phyloP scores from a whole-genome alignment of 2,888 invertebrate species.

The Glyphotaelius pellucidus region DNA sequence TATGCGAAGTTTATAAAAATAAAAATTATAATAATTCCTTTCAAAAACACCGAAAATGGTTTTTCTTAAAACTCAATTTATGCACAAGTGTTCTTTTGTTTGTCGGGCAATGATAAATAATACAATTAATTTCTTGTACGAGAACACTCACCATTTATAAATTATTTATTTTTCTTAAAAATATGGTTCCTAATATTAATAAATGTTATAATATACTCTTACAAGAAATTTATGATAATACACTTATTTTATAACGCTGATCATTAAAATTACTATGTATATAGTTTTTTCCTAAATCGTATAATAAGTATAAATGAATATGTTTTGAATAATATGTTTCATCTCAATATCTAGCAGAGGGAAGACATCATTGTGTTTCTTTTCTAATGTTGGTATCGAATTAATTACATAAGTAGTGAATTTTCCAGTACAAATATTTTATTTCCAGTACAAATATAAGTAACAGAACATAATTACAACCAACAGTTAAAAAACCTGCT shows the following conservation, averaged over 20 bases:
- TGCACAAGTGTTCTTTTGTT: background rate
- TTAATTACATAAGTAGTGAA: background rate
- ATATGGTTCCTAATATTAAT: background rate
- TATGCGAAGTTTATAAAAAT: background rate
- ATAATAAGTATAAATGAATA: slow-evolving; percentile 7
- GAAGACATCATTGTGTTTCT: slow-evolving; percentile 22
- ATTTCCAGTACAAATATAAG: background rate
- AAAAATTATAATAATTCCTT: background rate
- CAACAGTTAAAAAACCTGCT: no score
- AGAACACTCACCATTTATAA: slow-evolving; percentile 1
- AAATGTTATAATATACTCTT: background rate
- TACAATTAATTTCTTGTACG: background rate
- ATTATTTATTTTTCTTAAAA: background rate
- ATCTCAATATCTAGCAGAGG: background rate
- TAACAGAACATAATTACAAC: no score
- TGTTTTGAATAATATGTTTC: slow-evolving; percentile 19
- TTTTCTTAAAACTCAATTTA: no score
- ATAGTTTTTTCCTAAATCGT: slow-evolving; percentile 1
- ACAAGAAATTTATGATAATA: background rate
- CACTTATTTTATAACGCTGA: background rate
- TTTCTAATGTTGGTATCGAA: background rate
- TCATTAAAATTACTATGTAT: slow-evolving; percentile 4
- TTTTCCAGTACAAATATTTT: background rate
- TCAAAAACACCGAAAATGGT: no score
- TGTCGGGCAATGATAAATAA: background rate